Evolutionary conservation across 23 tunicate genomes (phyloP), one percentile per base, ranked within the genome.

Genomic region (Trididemnum nubilum): DNA sequence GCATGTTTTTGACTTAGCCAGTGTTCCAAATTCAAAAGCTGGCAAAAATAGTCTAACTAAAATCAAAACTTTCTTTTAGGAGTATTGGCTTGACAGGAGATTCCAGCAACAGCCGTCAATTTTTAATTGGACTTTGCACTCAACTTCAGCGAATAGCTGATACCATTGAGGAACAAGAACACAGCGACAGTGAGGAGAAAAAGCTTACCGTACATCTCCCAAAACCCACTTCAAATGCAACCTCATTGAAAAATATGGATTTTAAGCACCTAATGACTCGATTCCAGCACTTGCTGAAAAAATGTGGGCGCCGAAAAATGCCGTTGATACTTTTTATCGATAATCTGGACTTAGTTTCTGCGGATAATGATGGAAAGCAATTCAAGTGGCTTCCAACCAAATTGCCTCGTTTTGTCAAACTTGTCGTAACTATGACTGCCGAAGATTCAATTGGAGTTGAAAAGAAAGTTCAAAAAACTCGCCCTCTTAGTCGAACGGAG

Each of bases 41-140:
- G 18, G 12, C 57, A 49, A 49, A 21, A 65, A 65, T n/a, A n/a
- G n/a, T n/a, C n/a, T n/a, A n/a, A n/a, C n/a, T n/a, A n/a, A n/a
- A n/a, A n/a, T n/a, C 18, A 18, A 64, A 33, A 67, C 5, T 73
- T 73, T 60, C 7, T 32, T 81, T 24, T 50, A 90, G 97, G 80
- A 91, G 97, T 32, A 63, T 85, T 52, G 97, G 97, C 0, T 83
- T 85, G 9, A 91, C 97, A 0, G 83, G 87, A 1, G 83, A 85
- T 34, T 81, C 97, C 44, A 23, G 26, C 1, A 70, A 80, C 3
- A 52, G 76, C 24, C 80, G 73, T 28, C 24, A 4, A 22, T 70
- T 91, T 18, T 51, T 91, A 22, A 19, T 29, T 35, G 58, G 83
- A 51, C 33, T 91, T 0, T 90, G 95, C 61, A n/a, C 40, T 34